These are phyloP conservation scores for Psephotus haematonotus DNA, from an alignment of 2,113 vertebrate species.

Conservation along the genomic window DNA sequence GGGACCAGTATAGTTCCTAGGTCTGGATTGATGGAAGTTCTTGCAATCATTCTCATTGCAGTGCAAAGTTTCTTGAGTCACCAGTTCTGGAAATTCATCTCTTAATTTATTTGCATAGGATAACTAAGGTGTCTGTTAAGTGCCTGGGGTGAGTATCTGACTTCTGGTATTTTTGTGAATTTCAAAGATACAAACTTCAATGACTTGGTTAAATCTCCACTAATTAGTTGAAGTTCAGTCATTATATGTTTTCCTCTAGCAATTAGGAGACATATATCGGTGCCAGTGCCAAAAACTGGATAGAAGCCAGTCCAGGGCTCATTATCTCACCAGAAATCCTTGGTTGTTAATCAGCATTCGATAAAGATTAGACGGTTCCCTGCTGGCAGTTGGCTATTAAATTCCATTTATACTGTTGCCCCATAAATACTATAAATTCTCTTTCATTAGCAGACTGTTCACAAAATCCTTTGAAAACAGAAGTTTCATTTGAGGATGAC, in stretches of 20 bases:
- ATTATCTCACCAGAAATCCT: constrained; percentile 61
- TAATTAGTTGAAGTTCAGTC: constrained; percentile 34
- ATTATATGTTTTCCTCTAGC: constrained; percentile 16
- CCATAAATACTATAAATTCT: constrained; percentile 61
- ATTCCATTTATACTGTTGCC: constrained; percentile 57
- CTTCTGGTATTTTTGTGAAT: constrained; percentile 3
- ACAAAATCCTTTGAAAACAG: constrained; percentile 46
- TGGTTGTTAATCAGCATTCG: constrained; percentile 47
- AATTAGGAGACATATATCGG: constrained; percentile 34
- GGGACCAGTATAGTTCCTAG: background rate
- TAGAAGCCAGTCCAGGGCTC: constrained; percentile 40
- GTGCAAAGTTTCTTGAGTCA: background rate
- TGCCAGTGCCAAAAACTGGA: constrained; percentile 47
- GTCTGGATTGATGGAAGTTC: background rate
- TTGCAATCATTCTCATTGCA: background rate
- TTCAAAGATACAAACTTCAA: background rate
- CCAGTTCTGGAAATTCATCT: background rate
- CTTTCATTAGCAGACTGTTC: constrained; percentile 47
- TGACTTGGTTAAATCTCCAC: background rate
- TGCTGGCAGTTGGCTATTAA: constrained; percentile 54
- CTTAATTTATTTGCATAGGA: background rate
- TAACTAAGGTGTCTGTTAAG: background rate
- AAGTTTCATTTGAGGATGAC: constrained; percentile 46
- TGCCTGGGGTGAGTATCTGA: background rate
- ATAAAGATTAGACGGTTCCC: constrained; percentile 59